Conservation (phyloP, 1,140 invertebrate genomes). For the Apis cerana region DNA sequence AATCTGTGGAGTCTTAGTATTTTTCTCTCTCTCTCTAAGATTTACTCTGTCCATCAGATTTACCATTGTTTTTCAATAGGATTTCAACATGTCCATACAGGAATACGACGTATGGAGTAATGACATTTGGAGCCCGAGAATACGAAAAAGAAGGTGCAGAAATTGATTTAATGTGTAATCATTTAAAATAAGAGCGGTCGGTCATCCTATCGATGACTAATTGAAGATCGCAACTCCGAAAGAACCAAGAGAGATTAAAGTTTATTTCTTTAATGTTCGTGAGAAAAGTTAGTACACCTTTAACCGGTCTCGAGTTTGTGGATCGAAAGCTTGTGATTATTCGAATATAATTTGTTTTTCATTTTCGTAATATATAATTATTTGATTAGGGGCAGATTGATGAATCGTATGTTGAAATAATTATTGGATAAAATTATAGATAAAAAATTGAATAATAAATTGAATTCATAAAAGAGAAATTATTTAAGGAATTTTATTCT, state of each 20-base stretch:
- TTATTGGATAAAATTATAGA: too few species aligned
- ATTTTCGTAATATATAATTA: neutral
- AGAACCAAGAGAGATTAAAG: too few species aligned
- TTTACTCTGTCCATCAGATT: neutral
- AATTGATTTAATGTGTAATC: neutral
- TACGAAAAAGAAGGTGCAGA: constrained; percentile 30
- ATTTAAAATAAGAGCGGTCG: constrained; percentile 30
- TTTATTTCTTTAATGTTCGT: neutral
- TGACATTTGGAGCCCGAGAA: constrained; percentile 63
- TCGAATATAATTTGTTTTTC: neutral
- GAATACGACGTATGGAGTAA: constrained; percentile 63
- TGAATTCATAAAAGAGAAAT: too few species aligned
- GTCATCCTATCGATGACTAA: constrained; percentile 4
- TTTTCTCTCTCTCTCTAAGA: neutral
- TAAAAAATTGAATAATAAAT: too few species aligned
- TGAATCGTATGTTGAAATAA: neutral
- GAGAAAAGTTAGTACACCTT: neutral
- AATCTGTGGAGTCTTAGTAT: constrained; percentile 1
- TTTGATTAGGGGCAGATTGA: neutral
- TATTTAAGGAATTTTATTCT: too few species aligned
- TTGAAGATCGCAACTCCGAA: neutral
- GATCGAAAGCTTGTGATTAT: neutral
- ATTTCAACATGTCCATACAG: neutral
- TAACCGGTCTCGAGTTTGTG: neutral
- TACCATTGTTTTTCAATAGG: neutral